Base-by-base conservation (phyloP, 2,113 vertebrate genomes). In the Hydrolagus affinis region DNA sequence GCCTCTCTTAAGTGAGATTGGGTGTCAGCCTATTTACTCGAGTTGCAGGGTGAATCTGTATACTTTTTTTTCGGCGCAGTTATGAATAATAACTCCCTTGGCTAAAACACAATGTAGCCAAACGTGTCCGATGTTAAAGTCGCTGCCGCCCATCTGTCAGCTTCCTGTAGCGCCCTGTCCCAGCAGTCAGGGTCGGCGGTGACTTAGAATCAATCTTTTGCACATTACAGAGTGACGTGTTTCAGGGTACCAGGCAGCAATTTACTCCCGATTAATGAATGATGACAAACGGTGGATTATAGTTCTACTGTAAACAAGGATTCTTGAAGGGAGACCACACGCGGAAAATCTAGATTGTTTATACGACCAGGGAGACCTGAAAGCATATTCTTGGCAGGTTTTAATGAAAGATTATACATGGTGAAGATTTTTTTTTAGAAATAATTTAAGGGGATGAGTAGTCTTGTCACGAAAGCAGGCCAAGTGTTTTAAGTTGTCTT, bases 71-170 rank as follows among this genome's bases (percentile, higher is more conserved):
- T 30, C 32, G 14, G 66, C 15, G 19, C 60, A 64, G 77, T 12
- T 83, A 66, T 83, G 78, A 83, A 83, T 83, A 83, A 83, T 68
- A 83, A 83, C 78, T 32, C 25, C 62, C 78, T 68, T 83, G 78
- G 59, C 78, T 64, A 28, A 19, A 64, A 1, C 86, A 87, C 86
- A 87, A 89, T 86, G 88, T 85, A 68, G 17, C 85, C 86, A 44
- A 86, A 90, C 86, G 85, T 87, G 87, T 86, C 73, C 75, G 85
- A 44, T 85, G 4, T 76, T 62, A 62, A 15, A 23, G 25, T 12
- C 12, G 86, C 86, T 87, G 87, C 89, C 87, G 87, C 85, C 90
- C 91, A 87, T 91, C 91, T 91, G 91, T 88, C 32, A 70, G 7
- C 85, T 44, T 70, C 86, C 89, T 23, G 87, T 23, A 0, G 87